These are phyloP conservation scores for Folsomia candida DNA, from an alignment of 2,888 invertebrate species.

Conservation along the genomic window DNA sequence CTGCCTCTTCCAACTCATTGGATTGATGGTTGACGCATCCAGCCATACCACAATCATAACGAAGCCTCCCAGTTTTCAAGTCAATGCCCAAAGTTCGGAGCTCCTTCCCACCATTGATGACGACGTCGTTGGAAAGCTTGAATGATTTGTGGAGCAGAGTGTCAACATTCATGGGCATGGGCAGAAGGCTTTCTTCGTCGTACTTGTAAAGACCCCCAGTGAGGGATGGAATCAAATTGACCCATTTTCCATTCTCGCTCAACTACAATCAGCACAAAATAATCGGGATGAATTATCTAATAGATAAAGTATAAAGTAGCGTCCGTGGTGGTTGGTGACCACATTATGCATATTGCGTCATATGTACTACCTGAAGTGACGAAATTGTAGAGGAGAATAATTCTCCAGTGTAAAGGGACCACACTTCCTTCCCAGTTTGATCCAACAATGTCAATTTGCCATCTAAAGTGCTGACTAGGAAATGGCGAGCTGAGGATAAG, in stretches of 20 bases:
- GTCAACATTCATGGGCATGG: conserved; percentile 78
- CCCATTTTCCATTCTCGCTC: conserved; percentile 78
- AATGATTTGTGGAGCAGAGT: conserved; percentile 76
- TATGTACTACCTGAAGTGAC: conserved; percentile 70
- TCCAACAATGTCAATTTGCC: conserved; percentile 81
- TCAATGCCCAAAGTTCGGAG: conserved; percentile 83
- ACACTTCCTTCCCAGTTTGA: conserved; percentile 66
- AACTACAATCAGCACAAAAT: conserved; percentile 61
- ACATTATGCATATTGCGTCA: not conserved
- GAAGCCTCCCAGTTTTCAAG: conserved; percentile 65
- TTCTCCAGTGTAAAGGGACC: conserved; percentile 77
- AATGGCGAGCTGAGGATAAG: not conserved
- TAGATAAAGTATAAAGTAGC: conserved; percentile 8
- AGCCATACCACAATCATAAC: conserved; percentile 74
- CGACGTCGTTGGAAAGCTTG: conserved; percentile 73
- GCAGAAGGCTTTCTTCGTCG: conserved; percentile 82
- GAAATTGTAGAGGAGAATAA: conserved; percentile 86
- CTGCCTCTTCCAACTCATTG: conserved; percentile 53
- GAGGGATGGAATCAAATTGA: conserved; percentile 87
- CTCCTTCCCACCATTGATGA: conserved; percentile 69
- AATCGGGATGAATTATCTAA: not conserved
- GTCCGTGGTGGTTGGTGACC: not conserved
- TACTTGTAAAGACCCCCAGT: conserved; percentile 88
- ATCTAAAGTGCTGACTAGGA: conserved; percentile 82
- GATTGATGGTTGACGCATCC: conserved; percentile 71